Evolutionary conservation across 2,888 invertebrate genomes (phyloP).

Genomic region (Synergus itoensis): DNA sequence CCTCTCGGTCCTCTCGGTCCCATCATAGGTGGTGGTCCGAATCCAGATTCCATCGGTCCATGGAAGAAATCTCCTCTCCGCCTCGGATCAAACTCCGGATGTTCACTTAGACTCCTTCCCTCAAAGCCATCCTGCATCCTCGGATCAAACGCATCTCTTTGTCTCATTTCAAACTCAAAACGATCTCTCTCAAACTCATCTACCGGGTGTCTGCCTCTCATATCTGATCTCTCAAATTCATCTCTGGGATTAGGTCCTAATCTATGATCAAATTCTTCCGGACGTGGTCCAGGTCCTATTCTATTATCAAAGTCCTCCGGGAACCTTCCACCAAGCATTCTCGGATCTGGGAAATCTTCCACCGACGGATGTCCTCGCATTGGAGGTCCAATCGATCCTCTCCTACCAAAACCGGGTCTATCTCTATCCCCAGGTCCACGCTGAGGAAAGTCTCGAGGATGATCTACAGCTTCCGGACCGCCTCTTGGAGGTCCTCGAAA

Average conservation of each 20-base stretch:
- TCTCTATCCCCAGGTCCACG: constrained; percentile 65
- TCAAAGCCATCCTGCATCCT: constrained; percentile 71
- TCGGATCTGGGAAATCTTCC: constrained; percentile 70
- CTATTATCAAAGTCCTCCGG: constrained; percentile 72
- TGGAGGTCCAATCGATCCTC: constrained; percentile 50
- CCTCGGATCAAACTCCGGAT: constrained; percentile 73
- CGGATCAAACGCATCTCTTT: constrained; percentile 72
- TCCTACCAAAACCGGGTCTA: constrained; percentile 63
- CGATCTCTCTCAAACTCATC: constrained; percentile 74
- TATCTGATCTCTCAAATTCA: constrained; percentile 70
- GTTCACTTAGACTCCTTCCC: constrained; percentile 64
- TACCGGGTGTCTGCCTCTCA: constrained; percentile 66
- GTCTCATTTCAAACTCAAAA: constrained; percentile 73
- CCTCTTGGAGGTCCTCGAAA: constrained; percentile 60
- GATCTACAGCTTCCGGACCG: constrained; percentile 40
- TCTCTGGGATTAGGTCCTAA: constrained; percentile 62
- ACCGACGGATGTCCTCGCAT: constrained; percentile 45
- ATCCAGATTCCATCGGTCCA: constrained; percentile 66
- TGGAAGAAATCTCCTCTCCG: constrained; percentile 74
- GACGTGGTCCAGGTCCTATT: constrained; percentile 67
- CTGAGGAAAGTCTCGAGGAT: constrained; percentile 51
- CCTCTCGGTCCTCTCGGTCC: constrained; percentile 73
- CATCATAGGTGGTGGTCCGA: constrained; percentile 66
- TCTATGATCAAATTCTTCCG: constrained; percentile 70
- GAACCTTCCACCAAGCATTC: constrained; percentile 67